Conservation (phyloP, 2,113 vertebrate genomes). For the Petrocephalus zakoni region DNA sequence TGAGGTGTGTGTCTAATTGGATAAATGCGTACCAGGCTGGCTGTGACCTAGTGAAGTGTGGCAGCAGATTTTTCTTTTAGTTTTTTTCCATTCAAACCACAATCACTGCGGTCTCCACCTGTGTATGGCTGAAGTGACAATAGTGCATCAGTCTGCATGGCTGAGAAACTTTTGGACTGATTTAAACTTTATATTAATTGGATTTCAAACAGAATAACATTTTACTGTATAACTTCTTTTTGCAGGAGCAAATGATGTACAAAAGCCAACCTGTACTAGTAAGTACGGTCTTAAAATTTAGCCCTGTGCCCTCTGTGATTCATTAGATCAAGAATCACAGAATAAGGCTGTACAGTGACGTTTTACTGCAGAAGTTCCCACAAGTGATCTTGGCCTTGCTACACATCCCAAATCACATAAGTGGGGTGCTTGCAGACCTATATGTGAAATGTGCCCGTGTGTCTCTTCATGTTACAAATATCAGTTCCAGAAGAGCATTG, state of each 20-base stretch:
- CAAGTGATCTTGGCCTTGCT: background rate
- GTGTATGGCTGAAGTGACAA: background rate
- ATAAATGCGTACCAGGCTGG: background rate
- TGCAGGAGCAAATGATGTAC: constrained; percentile 59
- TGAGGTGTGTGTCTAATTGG: background rate
- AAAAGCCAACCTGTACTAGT: constrained; percentile 53
- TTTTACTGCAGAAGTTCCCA: background rate
- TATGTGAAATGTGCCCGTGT: too few relatives aligned
- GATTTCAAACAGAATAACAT: background rate
- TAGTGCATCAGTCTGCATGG: background rate
- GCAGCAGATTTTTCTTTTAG: background rate
- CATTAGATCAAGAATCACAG: background rate
- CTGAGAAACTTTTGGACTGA: background rate
- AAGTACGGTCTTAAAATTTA: constrained; percentile 33
- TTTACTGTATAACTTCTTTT: background rate
- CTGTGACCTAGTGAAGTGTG: background rate
- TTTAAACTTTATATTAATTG: background rate
- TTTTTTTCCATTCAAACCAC: background rate
- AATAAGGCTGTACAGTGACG: background rate
- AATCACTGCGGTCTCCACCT: background rate
- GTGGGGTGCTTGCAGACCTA: background rate
- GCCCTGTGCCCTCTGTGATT: background rate
- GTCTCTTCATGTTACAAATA: background rate
- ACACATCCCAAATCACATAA: background rate
- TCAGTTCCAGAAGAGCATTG: background rate